Base-by-base conservation (phyloP, 2,888 invertebrate species). In the Lasioglossum marginatum region DNA sequence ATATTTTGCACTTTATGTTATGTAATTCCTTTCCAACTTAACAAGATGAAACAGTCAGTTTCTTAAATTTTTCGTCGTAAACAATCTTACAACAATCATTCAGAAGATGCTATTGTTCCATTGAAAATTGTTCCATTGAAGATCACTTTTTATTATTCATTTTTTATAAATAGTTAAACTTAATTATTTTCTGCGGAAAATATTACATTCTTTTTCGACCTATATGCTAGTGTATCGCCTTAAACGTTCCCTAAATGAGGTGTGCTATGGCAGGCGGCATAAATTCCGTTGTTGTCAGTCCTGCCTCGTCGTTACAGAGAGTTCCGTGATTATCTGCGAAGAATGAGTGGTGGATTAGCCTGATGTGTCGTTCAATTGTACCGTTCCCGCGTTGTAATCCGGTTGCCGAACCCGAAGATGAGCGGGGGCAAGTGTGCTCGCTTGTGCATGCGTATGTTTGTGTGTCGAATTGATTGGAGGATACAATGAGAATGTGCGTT, bases 381-480 rank as follows among this genome's bases (percentile, higher is more conserved):
- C 78, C 82, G 66, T 70, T 89, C 48, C 78, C 86, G 72, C 81
- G 66, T 45, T 60, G 60, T 78, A 78, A 83, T 86, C 72, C 37
- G 70, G 63, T 70, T 74, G 31, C 66, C 71, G 78, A 71, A 81
- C 76, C 79, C 68, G 43, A 37, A 52, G 77, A 12, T 45, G 37
- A 27, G 27, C 77, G 19, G 14, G 34, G 19, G 34, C 31, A 10
- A 23, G 12, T 37, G 45, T 52, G n/a, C 75, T 63, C 52, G 27
- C 74, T 8, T 19, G 19, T 8, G 4, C 19, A 8, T 4, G 34
- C 23, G 27, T 52, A 37, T 43, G 23, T 77, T 12, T 77, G 77
- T 82, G 74, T 68, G 82, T 74, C 40, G 63, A 73, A 71, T 84
- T 83, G 87, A 90, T 89, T 87, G 85, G 57, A 73, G 52, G 82